Percentiles rank a stretch among this genome's conserved stretches.
These are phyloP conservation scores for Branchinecta lynchi DNA, from an alignment of 1,140 invertebrate species.

Conservation along the genomic window DNA sequence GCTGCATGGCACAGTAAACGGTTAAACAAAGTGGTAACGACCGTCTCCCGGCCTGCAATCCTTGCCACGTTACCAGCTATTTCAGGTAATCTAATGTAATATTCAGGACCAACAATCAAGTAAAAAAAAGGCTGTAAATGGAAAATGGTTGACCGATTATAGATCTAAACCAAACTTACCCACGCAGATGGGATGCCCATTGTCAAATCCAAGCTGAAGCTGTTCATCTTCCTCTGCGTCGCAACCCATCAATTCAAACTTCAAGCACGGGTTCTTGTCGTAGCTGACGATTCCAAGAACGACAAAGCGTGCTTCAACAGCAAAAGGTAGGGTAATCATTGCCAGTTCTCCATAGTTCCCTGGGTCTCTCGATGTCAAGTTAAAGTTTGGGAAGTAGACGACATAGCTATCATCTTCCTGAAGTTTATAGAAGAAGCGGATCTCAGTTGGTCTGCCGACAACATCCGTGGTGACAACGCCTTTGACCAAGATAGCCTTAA, in stretches of 20 bases:
- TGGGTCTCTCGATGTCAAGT: slow-evolving; percentile 76
- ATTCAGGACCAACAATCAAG: no score
- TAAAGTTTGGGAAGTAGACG: slow-evolving; percentile 91
- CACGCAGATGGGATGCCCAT: slow-evolving; percentile 82
- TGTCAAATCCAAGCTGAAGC: slow-evolving; percentile 76
- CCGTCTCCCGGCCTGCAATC: no score
- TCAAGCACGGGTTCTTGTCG: slow-evolving; percentile 88
- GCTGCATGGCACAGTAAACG: no score
- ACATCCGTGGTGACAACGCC: slow-evolving; percentile 89
- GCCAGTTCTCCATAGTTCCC: slow-evolving; percentile 88
- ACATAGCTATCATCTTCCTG: slow-evolving; percentile 83
- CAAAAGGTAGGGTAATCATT: slow-evolving; percentile 85
- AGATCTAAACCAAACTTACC: slow-evolving; percentile 40
- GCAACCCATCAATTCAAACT: slow-evolving; percentile 91
- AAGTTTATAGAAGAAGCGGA: slow-evolving; percentile 92
- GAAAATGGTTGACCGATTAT: neutral
- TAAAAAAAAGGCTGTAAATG: no score
- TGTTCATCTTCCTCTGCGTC: slow-evolving; percentile 49
- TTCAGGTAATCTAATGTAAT: no score
- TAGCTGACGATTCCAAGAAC: slow-evolving; percentile 85
- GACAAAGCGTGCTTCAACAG: slow-evolving; percentile 79
- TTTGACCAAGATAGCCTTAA: slow-evolving; percentile 44
- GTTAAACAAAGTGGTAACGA: no score
- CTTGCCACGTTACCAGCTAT: no score
- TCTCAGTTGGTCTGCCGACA: slow-evolving; percentile 82